Base-by-base conservation (phyloP, 1,140 invertebrate species). In the Teleogryllus occipitalis region DNA sequence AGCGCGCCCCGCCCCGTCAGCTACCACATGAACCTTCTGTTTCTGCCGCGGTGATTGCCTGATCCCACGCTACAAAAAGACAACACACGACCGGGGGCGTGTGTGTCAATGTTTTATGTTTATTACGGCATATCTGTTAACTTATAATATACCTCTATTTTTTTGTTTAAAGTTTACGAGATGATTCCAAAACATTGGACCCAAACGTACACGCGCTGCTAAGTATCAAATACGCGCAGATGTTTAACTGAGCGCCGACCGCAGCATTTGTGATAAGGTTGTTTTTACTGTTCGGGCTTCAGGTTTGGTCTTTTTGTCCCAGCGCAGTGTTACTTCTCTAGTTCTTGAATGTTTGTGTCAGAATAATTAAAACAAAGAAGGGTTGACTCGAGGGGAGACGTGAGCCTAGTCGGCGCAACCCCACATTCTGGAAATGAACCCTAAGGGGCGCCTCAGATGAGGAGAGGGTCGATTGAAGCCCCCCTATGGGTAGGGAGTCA, bases 351-450 rank as follows among this genome's bases (percentile, higher is more conserved):
- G 54, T 65, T 65, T 65, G 54, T 65, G 54, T 65, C 54, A 65
- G 54, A 65, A 65, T 65, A 65, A 65, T 65, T 65, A 65, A 65
- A 65, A 65, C 54, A 65, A 65, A 65, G 54, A 65, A 65, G 54
- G 54, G 54, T 10, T 65, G 54, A 65, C 18, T 10, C 10, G 54
- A 65, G 54, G 54, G 54, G 54, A 65, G 54, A 14, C 18, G 54
- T 18, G 10, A 18, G 54, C 18, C 18, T 65, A 65, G 10, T 65
- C 54, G 7, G 54, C 54, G 18, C 54, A 65, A 18, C 54, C 10
- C 54, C 54, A 65, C 54, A 65, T 65, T 65, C 54, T 65, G 54
- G 54, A 65, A 65, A 65, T 65, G 54, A 65, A 65, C 10, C 54
- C 54, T 65, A 18, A 10, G 54, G 54, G 54, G 54, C 18, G 54